These are phyloP conservation scores for Embidobia sp. DNA, from an alignment of 2,888 invertebrate species.

Conservation along the genomic window DNA sequence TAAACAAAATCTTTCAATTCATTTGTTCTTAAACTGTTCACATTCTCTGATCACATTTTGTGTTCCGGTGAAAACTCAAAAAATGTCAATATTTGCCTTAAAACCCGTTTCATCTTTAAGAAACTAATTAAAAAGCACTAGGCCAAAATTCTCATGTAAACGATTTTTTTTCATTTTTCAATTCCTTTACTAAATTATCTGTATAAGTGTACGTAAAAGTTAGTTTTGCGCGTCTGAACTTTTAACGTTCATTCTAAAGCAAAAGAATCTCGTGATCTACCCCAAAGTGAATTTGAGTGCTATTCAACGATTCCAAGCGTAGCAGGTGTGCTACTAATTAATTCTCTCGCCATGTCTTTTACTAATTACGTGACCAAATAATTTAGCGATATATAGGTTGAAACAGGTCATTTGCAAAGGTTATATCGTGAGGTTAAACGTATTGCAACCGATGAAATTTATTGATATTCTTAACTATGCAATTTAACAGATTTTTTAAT, in stretches of 20 bases:
- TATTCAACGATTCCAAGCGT: conserved; percentile 55
- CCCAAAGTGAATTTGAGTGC: conserved; percentile 50
- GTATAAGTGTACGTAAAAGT: conserved; percentile 57
- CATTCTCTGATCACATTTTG: too few relatives aligned
- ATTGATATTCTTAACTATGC: conserved; percentile 21
- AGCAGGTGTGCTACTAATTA: conserved; percentile 56
- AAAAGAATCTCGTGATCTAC: conserved; percentile 53
- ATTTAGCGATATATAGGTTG: conserved; percentile 47
- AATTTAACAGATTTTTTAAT: too few relatives aligned
- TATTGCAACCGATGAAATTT: conserved; percentile 25
- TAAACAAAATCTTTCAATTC: too few relatives aligned
- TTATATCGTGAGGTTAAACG: conserved; percentile 47
- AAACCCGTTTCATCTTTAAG: conserved; percentile 23
- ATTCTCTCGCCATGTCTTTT: conserved; percentile 55
- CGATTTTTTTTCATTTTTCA: conserved; percentile 41
- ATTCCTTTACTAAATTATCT: conserved; percentile 56
- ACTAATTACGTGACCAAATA: conserved; percentile 55
- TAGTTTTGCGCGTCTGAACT: conserved; percentile 56
- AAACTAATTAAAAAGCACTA: conserved; percentile 49
- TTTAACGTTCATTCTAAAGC: conserved; percentile 49
- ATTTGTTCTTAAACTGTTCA: too few relatives aligned
- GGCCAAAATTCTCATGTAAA: conserved; percentile 40
- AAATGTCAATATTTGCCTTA: too few relatives aligned
- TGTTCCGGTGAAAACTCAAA: too few relatives aligned
- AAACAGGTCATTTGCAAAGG: conserved; percentile 42